Evolutionary conservation across 2,113 vertebrate species (phyloP), one percentile per base, ranked within the genome.

Genomic region (Gavia stellata): DNA sequence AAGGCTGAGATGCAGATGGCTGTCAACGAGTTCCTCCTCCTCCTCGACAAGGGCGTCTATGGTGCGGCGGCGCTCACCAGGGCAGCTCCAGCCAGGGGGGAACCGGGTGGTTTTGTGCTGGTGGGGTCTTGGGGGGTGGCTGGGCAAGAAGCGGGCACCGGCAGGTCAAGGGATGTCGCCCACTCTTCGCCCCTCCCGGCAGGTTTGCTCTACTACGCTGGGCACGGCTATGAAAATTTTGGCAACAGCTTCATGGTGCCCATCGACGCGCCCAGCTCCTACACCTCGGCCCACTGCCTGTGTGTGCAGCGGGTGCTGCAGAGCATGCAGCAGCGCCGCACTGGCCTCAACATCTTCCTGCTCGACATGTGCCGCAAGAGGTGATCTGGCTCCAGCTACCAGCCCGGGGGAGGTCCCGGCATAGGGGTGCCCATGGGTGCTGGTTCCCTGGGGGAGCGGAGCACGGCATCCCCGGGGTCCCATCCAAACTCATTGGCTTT

Each of bases 191-290:
- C 24, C 23, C 23, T 47, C 83, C 26, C 8, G 26, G 18, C 97
- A 99, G 99, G 99, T 74, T 95, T 99, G 95, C 98, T 99, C 33
- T 99, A 99, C 96, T 99, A 98, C 2, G 99, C 98, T 0, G 98
- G 99, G 52, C 99, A 99, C 0, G 98, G 99, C 81, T 99, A 99
- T 31, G 99, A 99, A 90, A 99, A 99, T 65, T 99, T 98, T 4
- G 99, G 99, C 62, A 99, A 99, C 98, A 99, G 99, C 95, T 99
- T 99, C 96, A 99, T 99, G 99, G 98, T 99, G 72, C 99, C 99
- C 68, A 98, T 98, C 1, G 99, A 99, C 0, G 99, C 98, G 0
- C 99, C 99, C 4, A 94, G 94, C 23, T 97, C 98, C 40, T 98
- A 98, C 96, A 99, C 98, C 1, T 99, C 98, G 0, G 96, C 98